Evolutionary conservation across 2,888 invertebrate genomes (phyloP), one percentile per base, ranked within the genome.

Genomic region (Cephus pulcher): DNA sequence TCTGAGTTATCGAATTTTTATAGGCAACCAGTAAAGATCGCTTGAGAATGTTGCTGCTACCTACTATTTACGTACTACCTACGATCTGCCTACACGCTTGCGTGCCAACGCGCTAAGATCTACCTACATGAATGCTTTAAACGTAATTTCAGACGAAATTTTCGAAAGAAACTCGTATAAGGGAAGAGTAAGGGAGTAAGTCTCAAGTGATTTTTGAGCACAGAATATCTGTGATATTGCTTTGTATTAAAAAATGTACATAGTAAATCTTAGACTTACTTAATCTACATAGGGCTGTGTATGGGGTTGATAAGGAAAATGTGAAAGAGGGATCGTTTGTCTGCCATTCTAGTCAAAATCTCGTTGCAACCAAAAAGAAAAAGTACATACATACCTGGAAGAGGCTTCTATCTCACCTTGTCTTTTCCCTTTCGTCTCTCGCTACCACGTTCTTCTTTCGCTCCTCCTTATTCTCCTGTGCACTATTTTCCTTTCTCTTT

Each of bases 371-470:
- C 9, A 1, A 56, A 56, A 56, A 56, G 23, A 56, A 23, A 56
- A 56, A 23, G 9, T 56, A 56, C 56, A 23, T 56, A 56, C 56
- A 23, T 56, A 56, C 56, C 23, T 56, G 23, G 9, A 2, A 15
- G 11, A 79, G 78, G 81, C 74, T 76, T 70, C 33, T 75, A 76
- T 37, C 75, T 69, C 34, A 74, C 76, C 74, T 78, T 76, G 74
- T 30, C 34, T 40, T 23, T 56, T 70, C 70, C 56, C 56, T 33
- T 74, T 56, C 40, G 40, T 79, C 78, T 30, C 23, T 56, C 37
- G 69, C 30, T 15, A 69, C 4, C 9, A 30, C 12, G n/a, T 30
- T 30, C 12, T 6, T 34, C 33, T 23, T 9, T 12, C 1, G 74
- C 75, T 30, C 1, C 30, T 75, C 35, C 30, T 69, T 40, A 74